Evolutionary conservation across 2,113 vertebrate species (phyloP).

Genomic region (Vulpes lagopus): DNA sequence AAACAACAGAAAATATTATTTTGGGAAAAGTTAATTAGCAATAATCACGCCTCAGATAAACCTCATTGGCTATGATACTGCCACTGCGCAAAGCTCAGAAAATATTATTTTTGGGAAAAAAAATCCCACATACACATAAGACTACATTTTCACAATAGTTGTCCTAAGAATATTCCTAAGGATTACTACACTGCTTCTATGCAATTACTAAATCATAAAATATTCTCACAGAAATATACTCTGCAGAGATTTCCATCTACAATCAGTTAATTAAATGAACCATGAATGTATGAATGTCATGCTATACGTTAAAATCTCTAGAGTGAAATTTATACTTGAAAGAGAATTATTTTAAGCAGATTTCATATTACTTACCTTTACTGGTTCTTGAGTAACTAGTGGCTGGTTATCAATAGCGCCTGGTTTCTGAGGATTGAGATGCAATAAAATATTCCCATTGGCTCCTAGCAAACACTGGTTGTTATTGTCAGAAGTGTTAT

Average conservation of each 20-base stretch:
- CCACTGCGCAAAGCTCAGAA: background rate
- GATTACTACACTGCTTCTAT: background rate
- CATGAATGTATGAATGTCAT: background rate
- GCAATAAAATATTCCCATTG: conserved; percentile 92
- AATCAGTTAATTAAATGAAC: conserved; percentile 18
- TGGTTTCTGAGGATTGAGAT: conserved; percentile 94
- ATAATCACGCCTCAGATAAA: too few species aligned
- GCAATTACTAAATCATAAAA: background rate
- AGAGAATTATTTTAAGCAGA: conserved; percentile 56
- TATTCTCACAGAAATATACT: conserved; percentile 48
- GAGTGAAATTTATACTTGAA: conserved; percentile 55
- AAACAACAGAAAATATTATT: conserved; percentile 30
- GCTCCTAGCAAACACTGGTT: conserved; percentile 95
- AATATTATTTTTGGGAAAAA: background rate
- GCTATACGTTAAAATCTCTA: conserved; percentile 39
- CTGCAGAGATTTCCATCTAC: background rate
- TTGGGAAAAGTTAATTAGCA: background rate
- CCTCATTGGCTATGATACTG: too few species aligned
- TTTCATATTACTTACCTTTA: conserved; percentile 91
- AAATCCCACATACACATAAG: background rate
- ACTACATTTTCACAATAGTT: conserved; percentile 51
- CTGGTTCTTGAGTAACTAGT: conserved; percentile 94
- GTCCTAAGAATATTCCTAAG: background rate
- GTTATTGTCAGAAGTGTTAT: conserved; percentile 96
- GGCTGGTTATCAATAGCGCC: conserved; percentile 99